A percentile compares a stretch with the other conserved stretches of the same genome.
These are phyloP conservation scores for Esox masquinongy DNA, from an alignment of 2,797 vertebrate species.

Conservation along the genomic window DNA sequence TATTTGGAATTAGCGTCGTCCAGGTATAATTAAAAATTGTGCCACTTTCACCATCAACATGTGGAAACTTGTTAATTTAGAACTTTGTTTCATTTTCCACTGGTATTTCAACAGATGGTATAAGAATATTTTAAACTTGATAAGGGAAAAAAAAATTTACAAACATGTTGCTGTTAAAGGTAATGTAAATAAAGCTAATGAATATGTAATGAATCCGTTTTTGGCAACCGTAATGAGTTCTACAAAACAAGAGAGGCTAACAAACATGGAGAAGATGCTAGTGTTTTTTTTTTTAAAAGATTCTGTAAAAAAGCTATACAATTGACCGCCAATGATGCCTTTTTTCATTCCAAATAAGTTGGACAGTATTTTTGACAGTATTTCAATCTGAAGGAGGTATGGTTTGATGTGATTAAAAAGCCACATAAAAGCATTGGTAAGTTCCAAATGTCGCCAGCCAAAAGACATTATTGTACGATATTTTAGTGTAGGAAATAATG, in stretches of 20 bases:
- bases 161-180: slow-evolving; percentile 35
- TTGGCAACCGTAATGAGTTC: background rate
- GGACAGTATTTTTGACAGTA: too few species aligned
- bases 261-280: background rate
- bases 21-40: slow-evolving; percentile 67
- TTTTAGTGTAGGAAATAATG: too few species aligned
- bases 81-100: slow-evolving; percentile 44
- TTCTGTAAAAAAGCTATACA: too few species aligned
- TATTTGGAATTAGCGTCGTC: slow-evolving; percentile 60
- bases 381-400: too few species aligned
- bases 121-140: slow-evolving; percentile 11
- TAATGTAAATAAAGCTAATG: background rate
- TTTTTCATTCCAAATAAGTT: too few species aligned
- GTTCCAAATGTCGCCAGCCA: too few species aligned
- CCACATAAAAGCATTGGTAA: too few species aligned
- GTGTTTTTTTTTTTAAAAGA: too few species aligned
- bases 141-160: slow-evolving; percentile 14
- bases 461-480: too few species aligned
- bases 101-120: slow-evolving; percentile 57
- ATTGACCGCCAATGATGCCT: too few species aligned
- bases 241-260: background rate
- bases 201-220: background rate
- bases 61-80: slow-evolving; percentile 65
- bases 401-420: too few species aligned
- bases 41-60: slow-evolving; percentile 58